These are phyloP conservation scores for Nomada goodeniana DNA, from an alignment of 2,888 invertebrate genomes.

Conservation along the genomic window DNA sequence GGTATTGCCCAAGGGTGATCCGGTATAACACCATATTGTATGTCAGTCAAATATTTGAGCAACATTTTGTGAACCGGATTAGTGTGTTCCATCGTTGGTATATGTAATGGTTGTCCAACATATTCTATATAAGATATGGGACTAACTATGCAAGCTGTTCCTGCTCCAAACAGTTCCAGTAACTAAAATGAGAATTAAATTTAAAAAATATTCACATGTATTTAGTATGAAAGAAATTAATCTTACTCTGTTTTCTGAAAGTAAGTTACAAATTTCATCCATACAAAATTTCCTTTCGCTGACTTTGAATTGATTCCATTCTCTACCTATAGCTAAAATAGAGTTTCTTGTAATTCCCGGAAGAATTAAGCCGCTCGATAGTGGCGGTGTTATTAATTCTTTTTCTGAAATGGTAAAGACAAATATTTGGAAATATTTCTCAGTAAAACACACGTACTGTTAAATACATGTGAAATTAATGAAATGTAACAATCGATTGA, in stretches of 20 bases:
- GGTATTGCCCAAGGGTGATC: slow-evolving; percentile 92
- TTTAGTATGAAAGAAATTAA: background rate
- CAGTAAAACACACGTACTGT: background rate
- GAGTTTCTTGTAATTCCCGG: slow-evolving; percentile 97
- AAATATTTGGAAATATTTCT: background rate
- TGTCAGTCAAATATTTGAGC: slow-evolving; percentile 91
- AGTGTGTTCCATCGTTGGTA: slow-evolving; percentile 91
- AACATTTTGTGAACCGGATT: slow-evolving; percentile 91
- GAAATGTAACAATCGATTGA: background rate
- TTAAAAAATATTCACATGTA: slow-evolving; percentile 1
- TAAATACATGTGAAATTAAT: background rate
- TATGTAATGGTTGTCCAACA: slow-evolving; percentile 87
- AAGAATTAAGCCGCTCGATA: slow-evolving; percentile 94
- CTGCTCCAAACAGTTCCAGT: slow-evolving; percentile 98
- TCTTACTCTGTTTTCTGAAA: slow-evolving; percentile 93
- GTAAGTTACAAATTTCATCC: slow-evolving; percentile 90
- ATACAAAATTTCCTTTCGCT: slow-evolving; percentile 93
- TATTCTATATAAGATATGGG: slow-evolving; percentile 95
- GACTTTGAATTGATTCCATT: slow-evolving; percentile 95
- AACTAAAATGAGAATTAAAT: slow-evolving; percentile 87
- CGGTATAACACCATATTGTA: slow-evolving; percentile 93
- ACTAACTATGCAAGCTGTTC: slow-evolving; percentile 97
- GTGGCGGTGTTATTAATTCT: slow-evolving; percentile 96
- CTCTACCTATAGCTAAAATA: slow-evolving; percentile 91
- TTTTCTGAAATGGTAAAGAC: slow-evolving; percentile 87